These are phyloP conservation scores for Aromia moschata DNA, from an alignment of 2,888 invertebrate genomes.

Conservation along the genomic window DNA sequence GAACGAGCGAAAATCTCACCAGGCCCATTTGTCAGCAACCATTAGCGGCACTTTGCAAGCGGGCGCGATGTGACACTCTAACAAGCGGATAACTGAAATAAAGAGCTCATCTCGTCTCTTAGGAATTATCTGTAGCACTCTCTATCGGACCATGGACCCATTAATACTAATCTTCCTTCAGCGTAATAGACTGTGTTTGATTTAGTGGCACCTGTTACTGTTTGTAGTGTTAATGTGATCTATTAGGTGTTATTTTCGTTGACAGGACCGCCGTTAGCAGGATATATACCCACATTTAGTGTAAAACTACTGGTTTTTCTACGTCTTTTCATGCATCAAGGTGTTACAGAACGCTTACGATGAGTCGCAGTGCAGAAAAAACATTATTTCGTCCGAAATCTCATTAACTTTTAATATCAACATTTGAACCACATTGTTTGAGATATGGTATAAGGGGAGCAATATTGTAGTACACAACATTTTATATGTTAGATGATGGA, in stretches of 20 bases:
- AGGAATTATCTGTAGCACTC: constrained; percentile 54
- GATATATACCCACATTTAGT: not conserved
- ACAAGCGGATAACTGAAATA: constrained; percentile 60
- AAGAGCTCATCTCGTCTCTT: constrained; percentile 58
- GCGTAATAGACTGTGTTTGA: constrained; percentile 13
- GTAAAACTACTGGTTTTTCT: no score
- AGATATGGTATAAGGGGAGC: no score
- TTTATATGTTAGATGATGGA: no score
- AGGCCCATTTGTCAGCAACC: constrained; percentile 58
- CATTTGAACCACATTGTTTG: no score
- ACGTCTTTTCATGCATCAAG: no score
- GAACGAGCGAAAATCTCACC: constrained; percentile 18
- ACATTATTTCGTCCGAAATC: no score
- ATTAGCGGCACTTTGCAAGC: constrained; percentile 59
- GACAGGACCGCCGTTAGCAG: not conserved
- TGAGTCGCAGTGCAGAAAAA: no score
- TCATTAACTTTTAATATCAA: no score
- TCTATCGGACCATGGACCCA: constrained; percentile 42
- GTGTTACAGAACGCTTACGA: no score
- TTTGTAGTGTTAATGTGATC: constrained; percentile 12
- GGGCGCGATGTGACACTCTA: constrained; percentile 55
- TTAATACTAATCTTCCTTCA: constrained; percentile 38
- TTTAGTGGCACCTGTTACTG: constrained; percentile 15
- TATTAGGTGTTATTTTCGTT: not conserved
- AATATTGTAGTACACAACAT: no score